Evolutionary conservation across 2,797 vertebrate genomes (phyloP).

Genomic region (Corythornis leucogaster): DNA sequence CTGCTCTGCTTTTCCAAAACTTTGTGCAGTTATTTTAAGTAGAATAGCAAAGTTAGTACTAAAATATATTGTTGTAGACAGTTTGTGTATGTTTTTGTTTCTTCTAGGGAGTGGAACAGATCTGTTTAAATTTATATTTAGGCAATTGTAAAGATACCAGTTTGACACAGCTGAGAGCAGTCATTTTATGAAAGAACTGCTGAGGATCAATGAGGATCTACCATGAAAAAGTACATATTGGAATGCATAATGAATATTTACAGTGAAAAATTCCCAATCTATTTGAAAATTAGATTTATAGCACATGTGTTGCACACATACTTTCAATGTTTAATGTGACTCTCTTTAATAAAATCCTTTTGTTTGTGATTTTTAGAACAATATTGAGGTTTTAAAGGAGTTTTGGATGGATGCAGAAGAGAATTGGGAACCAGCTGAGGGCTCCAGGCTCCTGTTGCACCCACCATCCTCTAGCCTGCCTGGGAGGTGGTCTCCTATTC

Average conservation of each 20-base stretch:
- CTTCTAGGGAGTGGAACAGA: neutral
- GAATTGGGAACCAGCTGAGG: neutral
- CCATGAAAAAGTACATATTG: neutral
- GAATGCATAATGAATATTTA: neutral
- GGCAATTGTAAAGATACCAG: neutral
- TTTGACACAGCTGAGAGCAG: neutral
- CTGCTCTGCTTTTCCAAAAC: neutral
- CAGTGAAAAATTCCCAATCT: neutral
- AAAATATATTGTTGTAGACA: neutral
- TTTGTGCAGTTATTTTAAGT: neutral
- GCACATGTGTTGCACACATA: neutral
- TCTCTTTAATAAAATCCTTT: neutral
- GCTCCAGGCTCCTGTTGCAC: neutral
- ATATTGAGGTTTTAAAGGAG: neutral
- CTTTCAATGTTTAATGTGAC: neutral
- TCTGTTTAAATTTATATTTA: neutral
- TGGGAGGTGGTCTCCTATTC: neutral
- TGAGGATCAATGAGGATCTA: neutral
- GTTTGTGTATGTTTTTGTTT: neutral
- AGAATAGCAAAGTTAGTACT: neutral
- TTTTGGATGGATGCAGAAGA: neutral
- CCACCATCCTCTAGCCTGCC: neutral
- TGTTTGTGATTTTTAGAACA: neutral
- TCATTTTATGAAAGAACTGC: neutral
- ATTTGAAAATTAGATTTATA: neutral